Conservation (phyloP, 2,888 invertebrate genomes). For the Lymantria dispar region DNA sequence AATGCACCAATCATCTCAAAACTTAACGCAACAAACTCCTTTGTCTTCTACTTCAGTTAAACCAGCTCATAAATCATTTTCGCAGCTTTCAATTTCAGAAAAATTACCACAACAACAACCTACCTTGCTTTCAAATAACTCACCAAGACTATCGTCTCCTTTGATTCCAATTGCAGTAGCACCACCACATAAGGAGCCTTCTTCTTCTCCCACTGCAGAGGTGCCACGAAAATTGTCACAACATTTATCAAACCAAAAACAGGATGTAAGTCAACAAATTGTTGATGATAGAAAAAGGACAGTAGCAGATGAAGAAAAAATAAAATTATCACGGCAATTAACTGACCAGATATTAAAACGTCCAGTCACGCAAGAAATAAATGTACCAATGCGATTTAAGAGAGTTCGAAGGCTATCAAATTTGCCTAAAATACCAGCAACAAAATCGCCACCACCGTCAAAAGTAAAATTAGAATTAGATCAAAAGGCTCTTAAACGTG, state of each 20-base stretch:
- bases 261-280: not conserved
- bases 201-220: not conserved
- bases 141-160: not conserved
- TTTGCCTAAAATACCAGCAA: not conserved
- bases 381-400: not conserved
- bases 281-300: not conserved
- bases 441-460: not conserved
- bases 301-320: not conserved
- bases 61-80: not conserved
- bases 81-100: not conserved
- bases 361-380: not conserved
- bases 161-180: not conserved
- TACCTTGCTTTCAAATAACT: not conserved
- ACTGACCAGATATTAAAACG: not conserved
- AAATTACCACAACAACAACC: not conserved
- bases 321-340: not conserved
- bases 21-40: not conserved
- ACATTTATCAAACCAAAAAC: not conserved
- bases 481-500: not conserved
- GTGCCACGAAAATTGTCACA: not conserved
- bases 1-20: not conserved
- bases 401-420: not conserved
- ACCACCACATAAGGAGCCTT: not conserved
- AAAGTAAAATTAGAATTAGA: not conserved
- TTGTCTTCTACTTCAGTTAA: not conserved